These are phyloP conservation scores for Eudasyphora cyanicolor DNA, from an alignment of 2,888 invertebrate species.

Conservation along the genomic window DNA sequence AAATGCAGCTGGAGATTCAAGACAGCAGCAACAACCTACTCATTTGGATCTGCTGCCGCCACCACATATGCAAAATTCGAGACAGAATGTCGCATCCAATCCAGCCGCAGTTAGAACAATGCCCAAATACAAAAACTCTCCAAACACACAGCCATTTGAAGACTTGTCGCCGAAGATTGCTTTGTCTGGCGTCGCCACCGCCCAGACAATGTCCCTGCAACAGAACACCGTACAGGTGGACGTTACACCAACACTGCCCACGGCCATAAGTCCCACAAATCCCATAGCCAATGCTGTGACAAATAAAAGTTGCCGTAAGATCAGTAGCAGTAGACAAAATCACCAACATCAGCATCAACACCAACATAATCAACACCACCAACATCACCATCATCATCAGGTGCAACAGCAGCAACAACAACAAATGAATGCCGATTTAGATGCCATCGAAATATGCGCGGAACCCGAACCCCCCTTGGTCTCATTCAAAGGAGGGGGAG, in stretches of 20 bases:
- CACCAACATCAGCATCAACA: constrained; percentile 52
- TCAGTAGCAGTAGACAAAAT: constrained; percentile 47
- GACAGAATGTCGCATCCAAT: not conserved
- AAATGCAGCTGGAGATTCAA: constrained; percentile 47
- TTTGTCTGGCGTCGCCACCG: not conserved
- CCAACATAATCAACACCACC: constrained; percentile 48
- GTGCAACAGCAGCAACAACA: constrained; percentile 54
- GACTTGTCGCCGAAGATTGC: not conserved
- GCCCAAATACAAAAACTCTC: constrained; percentile 53
- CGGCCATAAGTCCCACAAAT: constrained; percentile 52
- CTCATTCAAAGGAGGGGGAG: constrained; percentile 38
- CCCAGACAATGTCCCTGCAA: constrained; percentile 25
- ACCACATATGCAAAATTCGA: constrained; percentile 10
- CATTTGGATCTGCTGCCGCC: not conserved
- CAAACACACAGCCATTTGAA: constrained; percentile 47
- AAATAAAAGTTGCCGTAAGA: constrained; percentile 59
- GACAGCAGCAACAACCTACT: not conserved
- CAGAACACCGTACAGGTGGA: constrained; percentile 51
- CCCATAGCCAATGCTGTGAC: constrained; percentile 38
- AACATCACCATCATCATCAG: constrained; percentile 60
- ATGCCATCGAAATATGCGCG: constrained; percentile 79
- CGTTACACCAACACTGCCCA: constrained; percentile 45
- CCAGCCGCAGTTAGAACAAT: constrained; percentile 55
- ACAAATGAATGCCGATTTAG: constrained; percentile 75
- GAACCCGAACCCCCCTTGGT: constrained; percentile 73